Evolutionary conservation across 1,140 invertebrate genomes (phyloP), one percentile per base, ranked within the genome.

Genomic region (Dendroctonus ponderosae): DNA sequence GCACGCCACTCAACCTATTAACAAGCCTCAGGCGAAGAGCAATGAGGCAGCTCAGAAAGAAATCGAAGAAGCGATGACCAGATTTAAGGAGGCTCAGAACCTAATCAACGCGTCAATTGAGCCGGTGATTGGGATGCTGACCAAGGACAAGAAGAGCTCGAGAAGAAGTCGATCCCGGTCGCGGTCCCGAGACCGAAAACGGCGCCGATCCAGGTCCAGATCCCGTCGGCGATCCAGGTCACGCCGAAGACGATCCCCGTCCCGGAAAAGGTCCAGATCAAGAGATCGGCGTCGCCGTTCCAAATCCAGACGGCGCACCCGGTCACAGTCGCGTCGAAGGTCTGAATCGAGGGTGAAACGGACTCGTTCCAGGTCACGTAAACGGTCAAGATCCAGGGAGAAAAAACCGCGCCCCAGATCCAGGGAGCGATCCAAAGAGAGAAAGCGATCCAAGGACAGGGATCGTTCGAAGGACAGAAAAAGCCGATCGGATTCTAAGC

Each of bases 11-110:
- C 90, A 93, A 78, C 88, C 91, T 3, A 97, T 98, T 59, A 85
- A 87, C 0, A 97, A 97, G 76, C 96, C 96, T 3, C 93, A 94
- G 78, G 90, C 92, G 0, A 97, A 97, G 79, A 94, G 90, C 67
- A 96, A 96, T 79, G 94, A 97, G 79, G 93, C 92, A 5, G 93
- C 94, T 0, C 93, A 96, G 74, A 86, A 91, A 53, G 95, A 98
- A 82, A 97, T 98, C 51, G 95, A 98, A 76, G 96, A 97, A 78
- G 95, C 95, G 0, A 96, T 98, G 94, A 93, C 93, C 40, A 84
- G 95, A 69, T 94, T 97, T 0, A 96, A 96, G 75, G 94, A 98
- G 82, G 94, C 94, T 0, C 94, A 97, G 78, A 94, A 91, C 77
- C 84, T 96, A 65, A 96, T 97, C 58, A 92, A 93, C 7, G 92